A percentile compares a stretch with the other conserved stretches of the same genome.
phyloP scores from a whole-genome alignment of 2,113 vertebrate species.

The Charadrius vociferus region DNA sequence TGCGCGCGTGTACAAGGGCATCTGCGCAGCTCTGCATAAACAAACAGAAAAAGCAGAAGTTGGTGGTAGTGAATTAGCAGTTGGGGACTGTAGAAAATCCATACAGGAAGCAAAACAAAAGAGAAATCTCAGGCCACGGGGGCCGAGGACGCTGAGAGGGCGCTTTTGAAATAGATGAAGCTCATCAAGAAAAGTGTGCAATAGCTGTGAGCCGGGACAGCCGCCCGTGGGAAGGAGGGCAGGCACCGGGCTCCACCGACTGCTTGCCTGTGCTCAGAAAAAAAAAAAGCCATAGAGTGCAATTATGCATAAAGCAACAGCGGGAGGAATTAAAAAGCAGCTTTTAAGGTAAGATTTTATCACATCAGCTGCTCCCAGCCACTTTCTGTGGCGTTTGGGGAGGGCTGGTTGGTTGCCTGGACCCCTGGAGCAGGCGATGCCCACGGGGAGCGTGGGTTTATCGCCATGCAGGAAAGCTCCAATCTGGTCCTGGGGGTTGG shows the following conservation, averaged over 20 bases:
- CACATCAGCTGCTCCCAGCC: not conserved
- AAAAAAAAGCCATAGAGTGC: not conserved
- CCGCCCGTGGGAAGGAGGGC: not conserved
- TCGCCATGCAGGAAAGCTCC: not conserved
- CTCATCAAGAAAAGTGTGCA: not conserved
- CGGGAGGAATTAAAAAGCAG: not conserved
- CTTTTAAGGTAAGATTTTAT: constrained; percentile 51
- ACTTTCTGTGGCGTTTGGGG: not conserved
- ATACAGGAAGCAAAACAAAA: constrained; percentile 53
- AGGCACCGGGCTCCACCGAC: not conserved
- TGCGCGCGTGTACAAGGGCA: not conserved
- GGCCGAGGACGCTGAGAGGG: not conserved
- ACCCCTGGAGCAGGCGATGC: not conserved
- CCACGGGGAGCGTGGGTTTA: not conserved
- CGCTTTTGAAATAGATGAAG: not conserved
- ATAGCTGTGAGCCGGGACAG: not conserved
- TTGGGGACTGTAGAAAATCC: constrained; percentile 31
- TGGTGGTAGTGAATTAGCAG: constrained; percentile 33
- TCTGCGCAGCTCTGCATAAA: constrained; percentile 18
- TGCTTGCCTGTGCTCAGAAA: not conserved
- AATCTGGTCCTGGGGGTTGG: accelerated
- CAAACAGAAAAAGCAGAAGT: constrained; percentile 59
- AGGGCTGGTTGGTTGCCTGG: not conserved
- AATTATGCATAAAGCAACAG: constrained; percentile 23
- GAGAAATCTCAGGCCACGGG: constrained; percentile 39